phyloP scores from a whole-genome alignment of 2,888 invertebrate genomes.

The Ophraella communa region DNA sequence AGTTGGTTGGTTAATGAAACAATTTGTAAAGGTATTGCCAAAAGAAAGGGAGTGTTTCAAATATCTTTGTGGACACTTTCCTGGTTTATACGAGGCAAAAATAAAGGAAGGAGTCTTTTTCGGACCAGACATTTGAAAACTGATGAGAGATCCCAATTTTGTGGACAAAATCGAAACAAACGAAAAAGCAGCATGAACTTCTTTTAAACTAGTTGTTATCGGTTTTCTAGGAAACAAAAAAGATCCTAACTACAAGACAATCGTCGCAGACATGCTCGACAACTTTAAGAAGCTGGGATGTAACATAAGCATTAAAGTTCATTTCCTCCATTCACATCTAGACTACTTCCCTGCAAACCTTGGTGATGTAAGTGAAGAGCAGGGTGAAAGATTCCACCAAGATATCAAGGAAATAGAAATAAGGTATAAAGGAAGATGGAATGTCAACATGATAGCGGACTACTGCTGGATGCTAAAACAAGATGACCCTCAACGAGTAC shows the following conservation, averaged over 20 bases:
- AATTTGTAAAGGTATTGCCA: conserved; percentile 11
- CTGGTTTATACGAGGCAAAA: background rate
- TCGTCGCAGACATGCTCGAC: no score
- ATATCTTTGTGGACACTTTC: conserved; percentile 6
- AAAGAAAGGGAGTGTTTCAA: background rate
- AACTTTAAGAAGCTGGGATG: no score
- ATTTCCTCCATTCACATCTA: no score
- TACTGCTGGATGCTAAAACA: conserved; percentile 47
- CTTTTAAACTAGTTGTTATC: no score
- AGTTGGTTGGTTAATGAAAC: conserved; percentile 13
- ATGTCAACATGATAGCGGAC: conserved; percentile 50
- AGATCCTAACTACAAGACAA: no score
- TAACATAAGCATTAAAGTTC: no score
- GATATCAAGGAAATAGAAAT: conserved; percentile 50
- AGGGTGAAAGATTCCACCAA: conserved; percentile 54
- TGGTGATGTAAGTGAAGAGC: conserved; percentile 51
- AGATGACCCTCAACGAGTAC: conserved; percentile 12
- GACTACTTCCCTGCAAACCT: conserved; percentile 47
- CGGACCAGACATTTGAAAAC: background rate
- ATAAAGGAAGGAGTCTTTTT: background rate
- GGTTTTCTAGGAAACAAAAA: no score
- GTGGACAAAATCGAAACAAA: background rate
- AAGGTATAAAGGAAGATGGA: conserved; percentile 49
- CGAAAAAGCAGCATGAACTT: no score
- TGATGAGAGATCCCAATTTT: background rate